Evolutionary conservation across 2,888 invertebrate genomes (phyloP), one percentile per base, ranked within the genome.

Genomic region (Tethea ocularis): DNA sequence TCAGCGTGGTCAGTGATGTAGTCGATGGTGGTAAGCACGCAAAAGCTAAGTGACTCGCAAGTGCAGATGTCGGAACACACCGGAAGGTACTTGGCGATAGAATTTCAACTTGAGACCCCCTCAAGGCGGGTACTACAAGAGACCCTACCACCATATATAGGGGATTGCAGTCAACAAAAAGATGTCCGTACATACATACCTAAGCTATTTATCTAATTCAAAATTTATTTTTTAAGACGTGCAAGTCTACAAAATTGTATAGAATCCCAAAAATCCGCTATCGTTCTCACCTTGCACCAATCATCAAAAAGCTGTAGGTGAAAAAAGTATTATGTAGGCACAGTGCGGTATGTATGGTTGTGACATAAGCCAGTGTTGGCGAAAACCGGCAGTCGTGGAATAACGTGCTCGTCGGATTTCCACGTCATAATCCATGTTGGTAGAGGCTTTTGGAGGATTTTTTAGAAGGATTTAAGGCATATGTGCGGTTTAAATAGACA

Each of bases 261-360:
- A n/a, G n/a, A n/a, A n/a, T n/a, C n/a, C n/a, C n/a, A n/a, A n/a
- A 36, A 36, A 6, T 15, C 63, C 62, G 65, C 66, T 51, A 22
- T 7, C 58, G 52, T 56, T 64, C 64, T 20, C 58, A 62, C 61
- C 71, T 74, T 71, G 59, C 24, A 62, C 77, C 78, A 66, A 57
- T 15, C 52, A 51, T 56, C 23, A 66, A 74, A 71, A 64, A 77
- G 69, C 65, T 60, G 66, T 67, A 74, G 73, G 66, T 75, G 68
- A 72, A 82, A 82, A 46, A 77, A 78, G 75, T 80, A 81, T 77
- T 79, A 75, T 69, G 73, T 77, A 78, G 79, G 74, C 77, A 70
- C 75, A 75, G 60, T 67, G 67, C 71, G 72, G 69, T 33, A 33
- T 13, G 13, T 33, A 33, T 13, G 33, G 1, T 75, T 73, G 74